phyloP scores from a whole-genome alignment of 2,888 invertebrate genomes.

The Agriopis aurantiaria region DNA sequence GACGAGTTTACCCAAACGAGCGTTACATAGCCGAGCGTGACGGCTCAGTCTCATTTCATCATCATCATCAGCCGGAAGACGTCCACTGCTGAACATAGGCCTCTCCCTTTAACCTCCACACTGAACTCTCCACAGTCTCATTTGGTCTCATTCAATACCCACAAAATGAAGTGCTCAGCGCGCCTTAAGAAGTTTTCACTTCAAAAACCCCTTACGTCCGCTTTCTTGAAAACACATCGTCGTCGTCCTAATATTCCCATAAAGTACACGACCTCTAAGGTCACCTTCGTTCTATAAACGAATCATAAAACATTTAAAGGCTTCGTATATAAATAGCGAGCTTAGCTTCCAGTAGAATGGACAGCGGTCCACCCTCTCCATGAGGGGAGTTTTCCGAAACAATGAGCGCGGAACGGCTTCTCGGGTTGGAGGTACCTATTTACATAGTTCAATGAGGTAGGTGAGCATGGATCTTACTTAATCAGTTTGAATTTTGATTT shows the following conservation, averaged over 20 bases:
- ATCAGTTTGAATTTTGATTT: slow-evolving; percentile 18
- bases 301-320: slow-evolving; percentile 40
- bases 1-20: too few species aligned
- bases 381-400: slow-evolving; percentile 66
- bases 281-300: slow-evolving; percentile 30
- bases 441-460: slow-evolving; percentile 58
- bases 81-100: too few species aligned
- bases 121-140: too few species aligned
- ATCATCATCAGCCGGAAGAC: too few species aligned
- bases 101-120: too few species aligned
- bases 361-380: slow-evolving; percentile 34
- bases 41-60: too few species aligned
- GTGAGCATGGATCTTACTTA: slow-evolving; percentile 30
- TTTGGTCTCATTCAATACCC: too few species aligned
- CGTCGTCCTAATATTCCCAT: background rate
- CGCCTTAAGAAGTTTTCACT: too few species aligned
- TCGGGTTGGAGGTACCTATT: slow-evolving; percentile 53
- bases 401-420: slow-evolving; percentile 67
- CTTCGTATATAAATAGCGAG: slow-evolving; percentile 40
- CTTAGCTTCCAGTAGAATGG: slow-evolving; percentile 61
- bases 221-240: background rate
- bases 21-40: too few species aligned
- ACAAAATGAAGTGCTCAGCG: too few species aligned
- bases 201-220: background rate
- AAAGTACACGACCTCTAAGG: slow-evolving; percentile 23